phyloP scores from a whole-genome alignment of 2,888 invertebrate species.

The Pammene fasciana region DNA sequence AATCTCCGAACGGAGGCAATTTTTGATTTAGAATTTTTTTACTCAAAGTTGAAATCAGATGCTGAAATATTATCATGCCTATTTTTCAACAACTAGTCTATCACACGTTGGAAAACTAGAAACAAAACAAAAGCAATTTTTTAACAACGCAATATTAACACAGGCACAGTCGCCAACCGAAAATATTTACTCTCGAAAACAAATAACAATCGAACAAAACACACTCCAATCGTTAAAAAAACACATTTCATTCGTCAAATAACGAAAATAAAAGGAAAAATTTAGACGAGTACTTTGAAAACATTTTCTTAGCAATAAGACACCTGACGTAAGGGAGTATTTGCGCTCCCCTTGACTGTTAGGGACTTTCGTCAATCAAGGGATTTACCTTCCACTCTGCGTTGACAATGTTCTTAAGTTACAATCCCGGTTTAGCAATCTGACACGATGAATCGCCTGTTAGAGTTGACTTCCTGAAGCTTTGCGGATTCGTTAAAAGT shows the following conservation, averaged over 20 bases:
- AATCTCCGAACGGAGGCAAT: no score
- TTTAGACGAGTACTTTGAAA: constrained; percentile 47
- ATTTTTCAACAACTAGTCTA: not conserved
- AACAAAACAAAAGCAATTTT: not conserved
- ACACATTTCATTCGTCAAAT: not conserved
- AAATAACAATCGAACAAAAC: constrained; percentile 21
- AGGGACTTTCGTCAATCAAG: constrained; percentile 76
- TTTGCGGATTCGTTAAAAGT: constrained; percentile 41
- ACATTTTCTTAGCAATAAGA: constrained; percentile 63
- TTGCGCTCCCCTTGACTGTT: constrained; percentile 64
- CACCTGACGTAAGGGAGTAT: constrained; percentile 58
- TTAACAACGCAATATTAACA: not conserved
- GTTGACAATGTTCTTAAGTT: constrained; percentile 76
- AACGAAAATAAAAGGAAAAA: constrained; percentile 16
- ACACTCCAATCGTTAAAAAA: constrained; percentile 13
- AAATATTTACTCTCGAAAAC: constrained; percentile 14
- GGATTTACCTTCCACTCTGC: constrained; percentile 77
- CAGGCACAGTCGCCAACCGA: constrained; percentile 4
- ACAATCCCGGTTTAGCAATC: constrained; percentile 74
- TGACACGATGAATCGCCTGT: constrained; percentile 67
- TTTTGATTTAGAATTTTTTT: no score
- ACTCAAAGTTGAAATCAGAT: no score
- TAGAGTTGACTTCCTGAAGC: constrained; percentile 48
- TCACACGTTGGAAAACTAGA: not conserved
- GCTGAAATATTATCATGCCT: no score